Percentiles rank a stretch among this genome's conserved stretches.
These are phyloP conservation scores for Pelecanus crispus DNA, from an alignment of 2,113 vertebrate genomes.

Conservation along the genomic window DNA sequence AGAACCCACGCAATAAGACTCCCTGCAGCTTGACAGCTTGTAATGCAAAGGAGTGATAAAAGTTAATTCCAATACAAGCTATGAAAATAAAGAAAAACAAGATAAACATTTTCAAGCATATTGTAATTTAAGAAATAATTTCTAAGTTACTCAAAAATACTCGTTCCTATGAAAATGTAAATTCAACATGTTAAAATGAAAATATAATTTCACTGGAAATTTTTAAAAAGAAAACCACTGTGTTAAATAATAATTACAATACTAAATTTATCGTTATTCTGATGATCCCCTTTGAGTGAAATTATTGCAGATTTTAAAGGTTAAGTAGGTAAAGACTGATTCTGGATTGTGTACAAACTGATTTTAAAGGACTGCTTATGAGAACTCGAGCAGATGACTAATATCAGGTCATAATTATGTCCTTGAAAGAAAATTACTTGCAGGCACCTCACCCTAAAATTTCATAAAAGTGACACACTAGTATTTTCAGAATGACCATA, in stretches of 20 bases:
- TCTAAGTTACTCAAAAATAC: not conserved
- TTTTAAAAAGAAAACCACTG: not conserved
- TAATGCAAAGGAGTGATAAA: not conserved
- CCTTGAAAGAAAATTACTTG: not conserved
- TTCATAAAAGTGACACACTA: not conserved
- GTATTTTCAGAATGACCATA: not conserved
- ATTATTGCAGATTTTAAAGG: not conserved
- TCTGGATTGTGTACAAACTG: not conserved
- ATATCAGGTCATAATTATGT: not conserved
- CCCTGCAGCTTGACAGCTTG: not conserved
- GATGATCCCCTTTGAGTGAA: not conserved
- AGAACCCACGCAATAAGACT: not conserved
- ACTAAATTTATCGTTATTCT: not conserved
- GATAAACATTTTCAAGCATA: not conserved
- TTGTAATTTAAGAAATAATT: not conserved
- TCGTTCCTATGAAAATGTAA: not conserved
- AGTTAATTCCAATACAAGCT: not conserved
- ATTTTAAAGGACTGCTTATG: not conserved
- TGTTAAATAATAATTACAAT: not conserved
- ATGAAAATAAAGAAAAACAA: not conserved
- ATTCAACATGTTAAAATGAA: not conserved
- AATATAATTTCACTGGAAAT: not conserved
- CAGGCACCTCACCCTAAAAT: not conserved
- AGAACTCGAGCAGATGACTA: not conserved
- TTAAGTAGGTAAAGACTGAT: not conserved